Conservation (phyloP, 53 echinoderm and acorn worm species). For the Paelopatides confundens region DNA sequence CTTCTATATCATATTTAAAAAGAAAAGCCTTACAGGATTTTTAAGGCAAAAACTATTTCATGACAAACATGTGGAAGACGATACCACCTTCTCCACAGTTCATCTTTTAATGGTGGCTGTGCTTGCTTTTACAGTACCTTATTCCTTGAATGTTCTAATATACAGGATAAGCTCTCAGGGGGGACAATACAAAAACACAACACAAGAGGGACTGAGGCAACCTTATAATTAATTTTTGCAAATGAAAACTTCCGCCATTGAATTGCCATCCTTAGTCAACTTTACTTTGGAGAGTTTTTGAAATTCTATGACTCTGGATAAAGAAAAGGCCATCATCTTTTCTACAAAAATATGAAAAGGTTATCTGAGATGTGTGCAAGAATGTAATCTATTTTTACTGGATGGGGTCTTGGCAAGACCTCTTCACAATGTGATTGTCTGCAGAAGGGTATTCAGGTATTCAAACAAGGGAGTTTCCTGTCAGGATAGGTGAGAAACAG, state of each 20-base stretch:
- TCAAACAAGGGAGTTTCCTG: background rate
- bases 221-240: constrained; percentile 26
- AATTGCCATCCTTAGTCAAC: background rate
- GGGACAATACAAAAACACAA: background rate
- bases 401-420: background rate
- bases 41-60: background rate
- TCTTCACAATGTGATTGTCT: background rate
- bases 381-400: constrained; percentile 15
- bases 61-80: background rate
- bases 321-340: constrained; percentile 7
- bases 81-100: background rate
- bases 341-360: constrained; percentile 17
- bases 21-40: background rate
- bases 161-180: constrained; percentile 1
- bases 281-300: background rate
- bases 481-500: background rate
- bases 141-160: background rate
- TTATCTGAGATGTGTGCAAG: constrained; percentile 16
- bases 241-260: constrained; percentile 42
- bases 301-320: constrained; percentile 11
- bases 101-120: background rate
- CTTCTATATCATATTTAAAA: background rate
- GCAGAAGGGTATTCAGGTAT: background rate
- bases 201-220: background rate
- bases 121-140: background rate